Evolutionary conservation across 2,113 vertebrate genomes (phyloP).

Genomic region (Gallinago paraguaiae): DNA sequence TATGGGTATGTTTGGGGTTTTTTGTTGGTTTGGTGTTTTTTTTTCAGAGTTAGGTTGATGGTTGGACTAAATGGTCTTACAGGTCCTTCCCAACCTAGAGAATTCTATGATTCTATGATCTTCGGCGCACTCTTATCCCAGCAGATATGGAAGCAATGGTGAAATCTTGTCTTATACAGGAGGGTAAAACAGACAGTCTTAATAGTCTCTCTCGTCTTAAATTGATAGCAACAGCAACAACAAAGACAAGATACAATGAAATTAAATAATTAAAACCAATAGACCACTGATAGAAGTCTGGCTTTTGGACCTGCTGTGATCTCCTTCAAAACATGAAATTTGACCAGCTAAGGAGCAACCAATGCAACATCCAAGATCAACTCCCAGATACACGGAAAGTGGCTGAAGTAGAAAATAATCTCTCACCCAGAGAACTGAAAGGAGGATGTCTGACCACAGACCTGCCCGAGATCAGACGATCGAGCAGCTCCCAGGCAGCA

Average conservation of each 20-base stretch:
- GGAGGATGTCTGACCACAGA: not conserved
- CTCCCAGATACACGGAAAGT: fast-evolving
- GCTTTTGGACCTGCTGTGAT: not conserved
- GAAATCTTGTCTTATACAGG: not conserved
- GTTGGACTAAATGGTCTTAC: too few species aligned
- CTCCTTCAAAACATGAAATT: not conserved
- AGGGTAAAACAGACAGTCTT: not conserved
- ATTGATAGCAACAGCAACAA: not conserved
- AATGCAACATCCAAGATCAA: fast-evolving
- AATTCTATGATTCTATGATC: too few species aligned
- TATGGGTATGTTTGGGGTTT: too few species aligned
- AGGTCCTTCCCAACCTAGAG: too few species aligned
- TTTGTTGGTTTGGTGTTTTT: too few species aligned
- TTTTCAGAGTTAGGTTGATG: too few species aligned
- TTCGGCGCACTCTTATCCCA: fast-evolving
- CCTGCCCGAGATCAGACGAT: not conserved
- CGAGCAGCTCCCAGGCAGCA: not conserved
- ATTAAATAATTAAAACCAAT: not conserved
- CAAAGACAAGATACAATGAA: not conserved
- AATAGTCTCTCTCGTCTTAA: not conserved
- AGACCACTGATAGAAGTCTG: not conserved
- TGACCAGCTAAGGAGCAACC: not conserved
- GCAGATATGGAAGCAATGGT: fast-evolving
- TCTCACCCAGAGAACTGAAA: not conserved
- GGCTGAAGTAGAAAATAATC: not conserved